These are phyloP conservation scores for Sisyra nigra DNA, from an alignment of 2,888 invertebrate genomes.

Conservation along the genomic window DNA sequence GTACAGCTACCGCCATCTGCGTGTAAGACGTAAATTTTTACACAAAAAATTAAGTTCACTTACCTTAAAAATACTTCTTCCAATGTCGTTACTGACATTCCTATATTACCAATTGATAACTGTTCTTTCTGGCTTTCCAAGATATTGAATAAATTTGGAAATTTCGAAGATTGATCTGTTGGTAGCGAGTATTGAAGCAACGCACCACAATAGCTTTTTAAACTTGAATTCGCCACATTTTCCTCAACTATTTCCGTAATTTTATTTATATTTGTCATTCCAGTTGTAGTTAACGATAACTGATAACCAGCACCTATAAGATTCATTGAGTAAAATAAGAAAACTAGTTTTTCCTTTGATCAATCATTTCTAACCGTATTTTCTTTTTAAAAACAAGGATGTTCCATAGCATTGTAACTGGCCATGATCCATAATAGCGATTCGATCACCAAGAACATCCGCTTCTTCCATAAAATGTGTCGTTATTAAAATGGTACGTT, in stretches of 20 bases:
- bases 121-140: slow-evolving; percentile 40
- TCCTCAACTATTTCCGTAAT: slow-evolving; percentile 23
- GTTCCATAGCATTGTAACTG: slow-evolving; percentile 62
- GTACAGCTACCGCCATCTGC: too few relatives aligned
- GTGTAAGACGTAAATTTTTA: too few relatives aligned
- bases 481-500: slow-evolving; percentile 61
- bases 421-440: slow-evolving; percentile 71
- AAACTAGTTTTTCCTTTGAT: too few relatives aligned
- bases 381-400: slow-evolving; percentile 63
- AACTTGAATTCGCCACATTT: slow-evolving; percentile 25
- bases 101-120: slow-evolving; percentile 57
- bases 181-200: slow-evolving; percentile 36
- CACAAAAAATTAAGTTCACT: too few relatives aligned
- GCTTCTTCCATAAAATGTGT: slow-evolving; percentile 97
- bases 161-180: slow-evolving; percentile 33
- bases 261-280: slow-evolving; percentile 11
- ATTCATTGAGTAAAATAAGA: neutral
- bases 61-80: slow-evolving; percentile 86
- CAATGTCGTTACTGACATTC: slow-evolving; percentile 74
- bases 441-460: slow-evolving; percentile 77
- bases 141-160: slow-evolving; percentile 41
- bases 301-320: slow-evolving; percentile 52
- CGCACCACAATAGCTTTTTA: slow-evolving; percentile 26
- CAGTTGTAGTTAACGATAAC: slow-evolving; percentile 36
- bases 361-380: slow-evolving; percentile 30